Evolutionary conservation across 2,113 vertebrate species (phyloP).

Genomic region (Sakesphorus luctuosus): DNA sequence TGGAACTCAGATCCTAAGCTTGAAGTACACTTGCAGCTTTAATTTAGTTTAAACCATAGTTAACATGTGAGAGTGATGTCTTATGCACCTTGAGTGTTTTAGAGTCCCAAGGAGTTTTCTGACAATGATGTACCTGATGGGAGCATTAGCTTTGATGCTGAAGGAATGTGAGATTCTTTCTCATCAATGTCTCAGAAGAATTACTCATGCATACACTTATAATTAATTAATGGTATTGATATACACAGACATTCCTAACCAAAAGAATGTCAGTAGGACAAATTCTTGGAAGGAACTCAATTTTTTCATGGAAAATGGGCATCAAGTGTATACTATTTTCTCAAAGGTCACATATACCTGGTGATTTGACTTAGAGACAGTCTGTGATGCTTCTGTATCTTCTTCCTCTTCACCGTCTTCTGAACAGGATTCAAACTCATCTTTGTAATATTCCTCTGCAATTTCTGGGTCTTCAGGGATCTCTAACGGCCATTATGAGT

Average conservation of each 20-base stretch:
- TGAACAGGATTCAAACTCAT: constrained; percentile 86
- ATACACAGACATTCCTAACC: neutral
- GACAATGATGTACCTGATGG: neutral
- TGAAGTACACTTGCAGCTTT: neutral
- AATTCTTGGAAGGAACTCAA: neutral
- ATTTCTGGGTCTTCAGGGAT: constrained; percentile 85
- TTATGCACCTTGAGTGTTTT: neutral
- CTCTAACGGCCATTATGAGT: constrained; percentile 59
- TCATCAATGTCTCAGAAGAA: neutral
- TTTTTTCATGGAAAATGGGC: neutral
- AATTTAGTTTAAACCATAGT: neutral
- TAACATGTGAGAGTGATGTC: neutral
- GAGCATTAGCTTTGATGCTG: neutral
- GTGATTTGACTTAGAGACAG: constrained; percentile 53
- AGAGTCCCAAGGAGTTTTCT: neutral
- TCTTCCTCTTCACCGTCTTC: constrained; percentile 76
- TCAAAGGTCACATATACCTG: constrained; percentile 70
- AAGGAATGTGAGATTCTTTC: neutral
- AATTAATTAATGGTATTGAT: neutral
- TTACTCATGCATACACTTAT: neutral
- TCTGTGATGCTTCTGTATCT: neutral
- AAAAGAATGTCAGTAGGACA: neutral
- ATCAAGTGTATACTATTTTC: neutral
- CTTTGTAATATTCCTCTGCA: constrained; percentile 84
- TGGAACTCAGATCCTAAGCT: neutral